Conservation (phyloP, 2,113 vertebrate genomes). For the Miniopterus natalensis region DNA sequence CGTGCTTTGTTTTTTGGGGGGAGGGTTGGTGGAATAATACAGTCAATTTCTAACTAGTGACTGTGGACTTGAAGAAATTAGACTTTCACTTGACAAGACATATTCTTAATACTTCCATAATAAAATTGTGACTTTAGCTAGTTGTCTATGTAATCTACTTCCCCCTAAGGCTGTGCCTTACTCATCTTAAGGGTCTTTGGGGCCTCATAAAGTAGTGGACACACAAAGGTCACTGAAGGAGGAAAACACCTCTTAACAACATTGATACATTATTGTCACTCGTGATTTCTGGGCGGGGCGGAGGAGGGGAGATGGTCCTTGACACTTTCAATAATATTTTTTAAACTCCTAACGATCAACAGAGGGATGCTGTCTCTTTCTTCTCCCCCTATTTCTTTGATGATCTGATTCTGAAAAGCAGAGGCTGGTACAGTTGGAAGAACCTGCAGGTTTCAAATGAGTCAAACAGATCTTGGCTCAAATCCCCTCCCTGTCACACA, state of each 20-base stretch:
- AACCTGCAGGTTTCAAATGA: neutral
- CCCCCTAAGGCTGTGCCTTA: neutral
- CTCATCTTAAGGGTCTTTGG: neutral
- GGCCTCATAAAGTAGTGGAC: neutral
- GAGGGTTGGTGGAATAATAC: neutral
- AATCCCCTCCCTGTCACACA: neutral
- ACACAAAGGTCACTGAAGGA: neutral
- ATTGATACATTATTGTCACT: neutral
- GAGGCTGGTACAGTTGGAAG: neutral
- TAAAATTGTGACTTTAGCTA: neutral
- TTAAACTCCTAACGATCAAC: neutral
- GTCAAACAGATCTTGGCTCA: neutral
- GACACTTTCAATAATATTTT: neutral
- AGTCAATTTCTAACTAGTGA: neutral
- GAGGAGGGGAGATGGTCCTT: neutral
- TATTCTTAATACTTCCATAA: constrained; percentile 4
- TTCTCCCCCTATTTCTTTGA: neutral
- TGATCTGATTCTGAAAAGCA: neutral
- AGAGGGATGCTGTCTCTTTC: neutral
- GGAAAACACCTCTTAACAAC: neutral
- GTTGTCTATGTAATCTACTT: neutral
- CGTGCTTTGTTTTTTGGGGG: neutral
- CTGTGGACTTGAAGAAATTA: neutral
- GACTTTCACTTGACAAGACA: neutral
- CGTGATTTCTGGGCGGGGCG: neutral